Evolutionary conservation across 2,113 vertebrate species (phyloP), one percentile per base, ranked within the genome.

Genomic region (Panthera tigris): DNA sequence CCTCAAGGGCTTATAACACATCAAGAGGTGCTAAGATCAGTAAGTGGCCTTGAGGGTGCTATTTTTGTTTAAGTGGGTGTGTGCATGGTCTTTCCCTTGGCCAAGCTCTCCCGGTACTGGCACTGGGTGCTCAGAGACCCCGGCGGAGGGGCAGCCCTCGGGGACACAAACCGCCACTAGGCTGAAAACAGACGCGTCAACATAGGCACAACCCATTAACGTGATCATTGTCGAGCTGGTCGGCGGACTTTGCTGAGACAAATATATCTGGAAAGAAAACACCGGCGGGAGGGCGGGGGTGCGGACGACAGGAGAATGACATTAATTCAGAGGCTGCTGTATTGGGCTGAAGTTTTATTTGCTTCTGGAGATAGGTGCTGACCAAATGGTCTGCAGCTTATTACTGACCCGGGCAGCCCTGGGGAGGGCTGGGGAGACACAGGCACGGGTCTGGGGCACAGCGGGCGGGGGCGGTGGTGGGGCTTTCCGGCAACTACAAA

Each of bases 401-500:
- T 36, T n/a, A 12, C 61, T 12, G 86, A 93, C 80, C 55, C 12
- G 2, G 41, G 86, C 7, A 21, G 76, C 3, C 27, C 57, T 15
- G 23, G 5, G 23, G 65, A 14, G 45, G 92, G 18, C 19, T 41
- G 4, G 25, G 69, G n/a, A 48, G 76, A 48, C 74, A 27, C 16
- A 68, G 61, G 0, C 0, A 76, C 36, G 0, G 0, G 15, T 10
- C 13, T 0, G n/a, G 92, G 80, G 7, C 48, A 1, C 9, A 5
- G 36, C 48, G 31, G 31, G 16, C 4, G 25, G 57, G 29, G 39
- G 84, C 6, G 55, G 55, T 18, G 0, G 27, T 3, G 33, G 7
- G 93, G 92, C 93, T 95, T 97, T 89, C 95, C 97, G 89, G 84
- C 71, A 66, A 41, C 85, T 19, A 93, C 81, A 89, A 65, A 91